A percentile compares a stretch with the other conserved stretches of the same genome.
Evolutionary conservation across 53 echinoderm and acorn worm species (phyloP).

Genomic region (Paracentrotus lividus): DNA sequence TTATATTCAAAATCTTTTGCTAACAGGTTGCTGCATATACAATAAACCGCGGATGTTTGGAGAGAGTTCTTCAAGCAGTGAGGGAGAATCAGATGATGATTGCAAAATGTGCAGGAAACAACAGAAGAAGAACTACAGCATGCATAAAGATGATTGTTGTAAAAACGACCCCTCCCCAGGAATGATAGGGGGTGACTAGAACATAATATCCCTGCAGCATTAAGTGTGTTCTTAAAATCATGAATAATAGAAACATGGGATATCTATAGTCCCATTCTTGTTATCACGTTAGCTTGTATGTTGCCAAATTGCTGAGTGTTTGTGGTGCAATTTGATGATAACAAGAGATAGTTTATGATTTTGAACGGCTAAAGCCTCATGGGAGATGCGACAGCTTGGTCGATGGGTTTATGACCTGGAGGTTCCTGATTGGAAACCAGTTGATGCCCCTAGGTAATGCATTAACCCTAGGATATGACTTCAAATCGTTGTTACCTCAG

Average conservation of each 20-base stretch:
- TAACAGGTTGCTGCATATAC: slow-evolving; percentile 96
- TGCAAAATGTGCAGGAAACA: slow-evolving; percentile 97
- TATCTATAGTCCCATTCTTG: neutral
- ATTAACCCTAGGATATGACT: no score
- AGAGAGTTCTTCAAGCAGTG: slow-evolving; percentile 96
- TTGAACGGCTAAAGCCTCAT: neutral
- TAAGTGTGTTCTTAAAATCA: neutral
- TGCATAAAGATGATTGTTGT: slow-evolving; percentile 62
- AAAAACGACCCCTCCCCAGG: neutral
- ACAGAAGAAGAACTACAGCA: slow-evolving; percentile 84
- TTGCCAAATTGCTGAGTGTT: neutral
- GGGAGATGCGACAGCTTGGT: no score
- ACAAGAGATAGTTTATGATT: neutral
- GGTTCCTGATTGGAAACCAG: no score
- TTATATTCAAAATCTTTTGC: neutral
- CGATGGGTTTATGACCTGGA: no score
- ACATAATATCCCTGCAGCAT: neutral
- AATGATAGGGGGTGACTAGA: slow-evolving; percentile 32
- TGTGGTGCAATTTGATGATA: neutral
- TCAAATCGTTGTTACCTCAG: no score
- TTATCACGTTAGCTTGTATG: neutral
- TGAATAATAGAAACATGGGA: neutral
- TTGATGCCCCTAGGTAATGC: no score
- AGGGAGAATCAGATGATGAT: slow-evolving; percentile 91
- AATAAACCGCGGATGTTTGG: slow-evolving; percentile 95